Percentiles rank a stretch among this genome's conserved stretches.
Evolutionary conservation across 2,113 vertebrate species (phyloP).

Genomic region (Callithrix jacchus): DNA sequence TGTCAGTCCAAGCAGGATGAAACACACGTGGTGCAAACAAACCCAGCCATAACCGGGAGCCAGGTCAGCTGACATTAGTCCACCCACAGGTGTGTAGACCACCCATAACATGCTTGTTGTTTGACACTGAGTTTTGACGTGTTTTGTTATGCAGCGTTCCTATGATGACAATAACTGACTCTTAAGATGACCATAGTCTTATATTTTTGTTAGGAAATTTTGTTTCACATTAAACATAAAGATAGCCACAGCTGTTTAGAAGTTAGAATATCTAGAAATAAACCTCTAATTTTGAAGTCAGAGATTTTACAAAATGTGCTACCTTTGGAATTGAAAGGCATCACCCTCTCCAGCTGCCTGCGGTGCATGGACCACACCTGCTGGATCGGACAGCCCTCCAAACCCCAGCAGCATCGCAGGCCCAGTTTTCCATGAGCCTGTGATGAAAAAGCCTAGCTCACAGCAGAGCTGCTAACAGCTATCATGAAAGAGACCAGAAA

Average conservation of each 20-base stretch:
- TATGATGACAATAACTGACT: not conserved
- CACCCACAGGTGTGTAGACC: not conserved
- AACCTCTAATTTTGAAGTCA: not conserved
- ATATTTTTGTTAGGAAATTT: not conserved
- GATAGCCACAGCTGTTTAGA: not conserved
- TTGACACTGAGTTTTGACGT: not conserved
- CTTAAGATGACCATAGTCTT: not conserved
- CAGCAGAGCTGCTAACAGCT: not conserved
- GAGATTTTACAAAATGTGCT: not conserved
- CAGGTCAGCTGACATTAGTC: not conserved
- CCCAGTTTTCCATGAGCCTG: not conserved
- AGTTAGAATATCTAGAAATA: not conserved
- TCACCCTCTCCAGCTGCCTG: not conserved
- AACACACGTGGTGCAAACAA: not conserved
- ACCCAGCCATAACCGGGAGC: not conserved
- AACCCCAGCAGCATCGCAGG: not conserved
- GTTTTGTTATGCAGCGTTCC: not conserved
- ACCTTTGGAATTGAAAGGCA: not conserved
- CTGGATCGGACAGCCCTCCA: not conserved
- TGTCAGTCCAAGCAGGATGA: not conserved
- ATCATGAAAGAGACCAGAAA: not conserved
- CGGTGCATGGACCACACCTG: not conserved
- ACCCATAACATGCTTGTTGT: not conserved
- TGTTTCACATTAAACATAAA: constrained; percentile 31
- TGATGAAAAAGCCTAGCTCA: not conserved